These are phyloP conservation scores for Coluber constrictor DNA, from an alignment of 2,797 vertebrate species.

Conservation along the genomic window DNA sequence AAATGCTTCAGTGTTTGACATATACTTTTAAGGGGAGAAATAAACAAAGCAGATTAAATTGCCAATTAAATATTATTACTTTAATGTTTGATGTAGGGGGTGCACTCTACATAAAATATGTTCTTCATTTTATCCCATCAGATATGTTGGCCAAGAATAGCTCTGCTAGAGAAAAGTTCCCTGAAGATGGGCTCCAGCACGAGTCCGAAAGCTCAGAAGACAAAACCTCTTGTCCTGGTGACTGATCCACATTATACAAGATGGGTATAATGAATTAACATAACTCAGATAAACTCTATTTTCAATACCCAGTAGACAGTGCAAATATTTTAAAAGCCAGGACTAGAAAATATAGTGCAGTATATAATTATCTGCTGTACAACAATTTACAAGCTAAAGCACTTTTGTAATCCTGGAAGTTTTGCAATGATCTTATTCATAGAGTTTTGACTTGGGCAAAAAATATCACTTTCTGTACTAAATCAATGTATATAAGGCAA, in stretches of 20 bases:
- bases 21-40: not conserved
- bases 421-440: not conserved
- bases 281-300: not conserved
- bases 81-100: not conserved
- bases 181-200: no score
- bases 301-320: slow-evolving; percentile 2
- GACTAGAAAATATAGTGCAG: not conserved
- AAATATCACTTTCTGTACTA: not conserved
- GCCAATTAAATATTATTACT: not conserved
- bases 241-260: fast-evolving
- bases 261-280: slow-evolving; percentile 24
- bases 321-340: not conserved
- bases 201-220: no score
- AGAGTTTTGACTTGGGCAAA: not conserved
- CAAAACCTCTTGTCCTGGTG: no score
- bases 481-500: not conserved
- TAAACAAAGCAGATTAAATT: not conserved
- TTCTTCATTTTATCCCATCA: not conserved
- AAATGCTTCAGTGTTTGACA: not conserved
- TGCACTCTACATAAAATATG: not conserved
- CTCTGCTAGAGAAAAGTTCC: no score
- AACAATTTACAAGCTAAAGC: not conserved
- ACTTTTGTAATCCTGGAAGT: not conserved
- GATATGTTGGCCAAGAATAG: not conserved
- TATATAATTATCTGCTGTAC: not conserved